Evolutionary conservation across 2,888 invertebrate species (phyloP), one percentile per base, ranked within the genome.

Genomic region (Orchesellides sinensis): DNA sequence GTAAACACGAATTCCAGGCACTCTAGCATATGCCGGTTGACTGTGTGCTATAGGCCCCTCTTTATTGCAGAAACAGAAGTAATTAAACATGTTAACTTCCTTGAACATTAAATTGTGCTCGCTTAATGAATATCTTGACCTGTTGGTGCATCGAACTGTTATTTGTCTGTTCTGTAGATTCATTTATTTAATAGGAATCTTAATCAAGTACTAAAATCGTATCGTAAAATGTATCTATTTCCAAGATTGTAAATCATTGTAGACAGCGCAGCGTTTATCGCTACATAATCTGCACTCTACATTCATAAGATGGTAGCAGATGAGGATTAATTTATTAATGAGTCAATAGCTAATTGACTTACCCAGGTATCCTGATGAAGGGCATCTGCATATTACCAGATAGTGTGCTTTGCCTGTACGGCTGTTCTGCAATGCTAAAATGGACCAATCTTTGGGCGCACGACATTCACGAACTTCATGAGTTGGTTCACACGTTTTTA

Each of bases 21-120:
- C 96, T 88, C 96, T 96, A 1, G 97, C 97, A 89, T 97, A 97
- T 0, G 96, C 96, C 14, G 97, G 97, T 89, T 96, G 96, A 90
- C 96, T 96, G 90, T 97, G 97, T 10, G 96, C 96, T 94, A 97
- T 96, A 70, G 97, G 97, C 14, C 97, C 97, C 91, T 97, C 97
- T 96, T 92, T 32, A 89, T 89, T 87, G 21, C 21, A 54, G 19
- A 8, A 49, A 17, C 17, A 21, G 35, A 12, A 8, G 5, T 12
- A 35, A 35, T 8, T 8, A 35, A 8, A 35, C 5, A 35, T 8
- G 12, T 35, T 8, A 5, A 35, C 35, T 8, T 35, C 35, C 5
- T 35, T 8, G 5, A 5, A 35, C 5, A 35, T 35, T 12, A 8
- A 35, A 35, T 35, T 35, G 5, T 35, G 35, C 35, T 35, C 35